phyloP scores from a whole-genome alignment of 1,140 invertebrate genomes.

The Dysdera silvatica region DNA sequence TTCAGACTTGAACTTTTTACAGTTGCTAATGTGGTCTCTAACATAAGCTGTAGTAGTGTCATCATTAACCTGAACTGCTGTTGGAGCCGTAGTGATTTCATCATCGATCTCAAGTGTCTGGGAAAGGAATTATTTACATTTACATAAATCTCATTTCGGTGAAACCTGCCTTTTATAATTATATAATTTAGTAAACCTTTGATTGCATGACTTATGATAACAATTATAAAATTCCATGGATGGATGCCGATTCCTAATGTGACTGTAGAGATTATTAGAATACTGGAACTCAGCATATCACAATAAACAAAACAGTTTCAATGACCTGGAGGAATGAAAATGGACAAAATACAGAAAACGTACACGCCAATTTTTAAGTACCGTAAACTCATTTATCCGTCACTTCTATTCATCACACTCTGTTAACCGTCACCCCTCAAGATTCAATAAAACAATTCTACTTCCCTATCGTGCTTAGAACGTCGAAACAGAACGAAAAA shows the following conservation, averaged over 20 bases:
- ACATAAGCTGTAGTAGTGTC: background rate
- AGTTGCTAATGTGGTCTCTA: too few relatives aligned
- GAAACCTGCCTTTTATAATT: slow-evolving; percentile 3
- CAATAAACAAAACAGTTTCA: background rate
- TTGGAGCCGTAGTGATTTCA: background rate
- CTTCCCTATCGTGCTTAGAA: too few relatives aligned
- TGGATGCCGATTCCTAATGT: background rate
- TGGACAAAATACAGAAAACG: too few relatives aligned
- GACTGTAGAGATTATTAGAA: background rate
- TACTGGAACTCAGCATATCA: background rate
- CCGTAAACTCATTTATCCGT: too few relatives aligned
- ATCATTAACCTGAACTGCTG: background rate
- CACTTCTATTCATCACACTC: too few relatives aligned
- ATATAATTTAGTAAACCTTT: background rate
- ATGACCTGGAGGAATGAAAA: background rate
- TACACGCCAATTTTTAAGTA: too few relatives aligned
- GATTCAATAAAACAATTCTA: too few relatives aligned
- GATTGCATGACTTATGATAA: background rate
- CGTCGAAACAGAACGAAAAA: too few relatives aligned
- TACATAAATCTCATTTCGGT: background rate
- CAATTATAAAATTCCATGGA: background rate
- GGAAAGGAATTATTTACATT: background rate
- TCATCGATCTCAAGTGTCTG: background rate
- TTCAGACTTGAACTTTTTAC: background rate
- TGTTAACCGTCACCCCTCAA: too few relatives aligned